Percentiles rank a stretch among this genome's conserved stretches.
Evolutionary conservation across 2,888 invertebrate genomes (phyloP).

Genomic region (Apeira syringaria): DNA sequence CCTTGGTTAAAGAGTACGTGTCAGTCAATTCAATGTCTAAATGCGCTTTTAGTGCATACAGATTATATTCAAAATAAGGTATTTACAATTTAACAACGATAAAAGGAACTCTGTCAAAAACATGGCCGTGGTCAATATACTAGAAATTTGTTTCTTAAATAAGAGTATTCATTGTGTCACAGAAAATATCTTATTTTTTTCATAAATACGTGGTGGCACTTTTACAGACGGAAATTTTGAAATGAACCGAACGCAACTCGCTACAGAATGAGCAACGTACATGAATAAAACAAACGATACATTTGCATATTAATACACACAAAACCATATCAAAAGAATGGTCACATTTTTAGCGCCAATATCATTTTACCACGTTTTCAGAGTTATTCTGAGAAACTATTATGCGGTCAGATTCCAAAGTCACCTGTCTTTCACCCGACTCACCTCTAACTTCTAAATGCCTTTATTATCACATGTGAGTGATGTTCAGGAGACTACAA

Average conservation of each 20-base stretch:
- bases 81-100: too few species aligned
- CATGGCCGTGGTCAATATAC: too few species aligned
- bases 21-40: too few species aligned
- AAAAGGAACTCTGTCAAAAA: too few species aligned
- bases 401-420: neutral
- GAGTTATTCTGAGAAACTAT: neutral
- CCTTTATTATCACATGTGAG: too few species aligned
- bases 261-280: neutral
- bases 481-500: neutral
- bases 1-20: too few species aligned
- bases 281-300: conserved; percentile 13
- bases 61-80: too few species aligned
- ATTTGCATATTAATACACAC: conserved; percentile 17
- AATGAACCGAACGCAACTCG: neutral
- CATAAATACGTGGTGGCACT: too few species aligned
- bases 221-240: neutral
- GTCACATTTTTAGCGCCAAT: neutral
- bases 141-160: too few species aligned
- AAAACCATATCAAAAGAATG: neutral
- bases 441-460: neutral
- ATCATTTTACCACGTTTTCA: neutral
- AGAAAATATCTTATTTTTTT: too few species aligned
- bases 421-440: neutral
- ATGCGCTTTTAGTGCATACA: too few species aligned
- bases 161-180: too few species aligned